Conservation (phyloP, 2,797 vertebrate species). For the Hylomyscus alleni region DNA sequence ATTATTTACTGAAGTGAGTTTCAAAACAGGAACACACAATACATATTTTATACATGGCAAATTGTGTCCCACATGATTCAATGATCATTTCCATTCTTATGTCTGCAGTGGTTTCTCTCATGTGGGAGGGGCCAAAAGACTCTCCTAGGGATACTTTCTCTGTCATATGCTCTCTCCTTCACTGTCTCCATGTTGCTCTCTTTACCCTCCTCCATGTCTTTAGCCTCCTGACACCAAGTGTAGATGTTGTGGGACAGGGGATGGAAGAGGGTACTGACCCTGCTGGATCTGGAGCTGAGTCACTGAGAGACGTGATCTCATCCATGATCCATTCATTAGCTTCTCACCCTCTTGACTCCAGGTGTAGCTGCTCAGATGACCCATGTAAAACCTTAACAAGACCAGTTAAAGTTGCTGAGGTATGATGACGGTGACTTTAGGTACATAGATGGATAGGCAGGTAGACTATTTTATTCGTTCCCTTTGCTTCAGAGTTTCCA, state of each 20-base stretch:
- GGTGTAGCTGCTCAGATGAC: slow-evolving; percentile 56
- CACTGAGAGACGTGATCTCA: background rate
- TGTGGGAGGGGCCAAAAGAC: background rate
- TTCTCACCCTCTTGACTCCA: slow-evolving; percentile 48
- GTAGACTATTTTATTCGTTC: slow-evolving; percentile 56
- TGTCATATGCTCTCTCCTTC: background rate
- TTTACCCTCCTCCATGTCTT: background rate
- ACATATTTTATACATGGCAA: background rate
- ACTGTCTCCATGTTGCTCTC: too few relatives aligned
- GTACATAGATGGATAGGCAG: background rate
- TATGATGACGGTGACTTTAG: slow-evolving; percentile 43
- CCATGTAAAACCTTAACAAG: slow-evolving; percentile 69
- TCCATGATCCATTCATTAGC: background rate
- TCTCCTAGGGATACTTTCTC: accelerated
- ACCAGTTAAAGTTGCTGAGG: slow-evolving; percentile 70
- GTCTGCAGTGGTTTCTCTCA: background rate
- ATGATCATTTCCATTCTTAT: background rate
- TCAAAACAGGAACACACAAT: slow-evolving; percentile 3
- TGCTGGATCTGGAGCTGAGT: background rate
- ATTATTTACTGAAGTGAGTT: background rate
- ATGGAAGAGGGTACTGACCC: background rate
- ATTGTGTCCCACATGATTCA: background rate
- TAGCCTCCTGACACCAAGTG: background rate
- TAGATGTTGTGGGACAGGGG: background rate
- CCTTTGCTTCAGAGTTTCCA: slow-evolving; percentile 73